Conservation (phyloP, 1,140 invertebrate species). For the Drosophila bocki region DNA sequence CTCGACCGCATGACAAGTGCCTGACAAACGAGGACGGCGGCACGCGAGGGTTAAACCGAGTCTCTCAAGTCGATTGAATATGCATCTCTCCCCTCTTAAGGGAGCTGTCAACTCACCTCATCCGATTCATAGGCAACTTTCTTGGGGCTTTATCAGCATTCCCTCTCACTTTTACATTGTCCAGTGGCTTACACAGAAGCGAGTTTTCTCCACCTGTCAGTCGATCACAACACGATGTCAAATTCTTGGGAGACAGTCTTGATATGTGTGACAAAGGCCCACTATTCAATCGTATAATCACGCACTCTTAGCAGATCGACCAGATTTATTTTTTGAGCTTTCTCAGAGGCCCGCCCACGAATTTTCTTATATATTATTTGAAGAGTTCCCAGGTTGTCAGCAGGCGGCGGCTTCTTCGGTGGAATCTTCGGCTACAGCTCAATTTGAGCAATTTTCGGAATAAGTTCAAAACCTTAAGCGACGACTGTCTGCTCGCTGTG, state of each 20-base stretch:
- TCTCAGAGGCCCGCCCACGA: slow-evolving; percentile 49
- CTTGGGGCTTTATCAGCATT: slow-evolving; percentile 39
- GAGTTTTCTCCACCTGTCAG: slow-evolving; percentile 34
- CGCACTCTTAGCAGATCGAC: slow-evolving; percentile 36
- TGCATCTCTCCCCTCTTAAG: slow-evolving; percentile 16
- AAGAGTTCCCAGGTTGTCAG: slow-evolving; percentile 59
- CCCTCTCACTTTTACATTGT: slow-evolving; percentile 62
- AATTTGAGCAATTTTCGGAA: slow-evolving; percentile 66
- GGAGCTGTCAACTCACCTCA: slow-evolving; percentile 19
- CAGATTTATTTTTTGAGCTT: not conserved
- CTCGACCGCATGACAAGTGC: slow-evolving; percentile 29
- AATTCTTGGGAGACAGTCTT: slow-evolving; percentile 31
- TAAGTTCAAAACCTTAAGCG: slow-evolving; percentile 40
- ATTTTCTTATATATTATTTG: not conserved
- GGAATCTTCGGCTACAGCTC: slow-evolving; percentile 49
- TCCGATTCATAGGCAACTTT: slow-evolving; percentile 35
- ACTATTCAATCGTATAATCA: slow-evolving; percentile 52
- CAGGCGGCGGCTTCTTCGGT: slow-evolving; percentile 22
- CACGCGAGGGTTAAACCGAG: slow-evolving; percentile 32
- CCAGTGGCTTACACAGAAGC: slow-evolving; percentile 23
- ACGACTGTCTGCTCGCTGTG: slow-evolving; percentile 22
- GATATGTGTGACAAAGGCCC: slow-evolving; percentile 33
- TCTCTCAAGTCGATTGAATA: slow-evolving; percentile 26
- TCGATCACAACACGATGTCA: slow-evolving; percentile 46
- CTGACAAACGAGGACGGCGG: slow-evolving; percentile 34